Conservation (phyloP, 2,797 vertebrate genomes). For the Masticophis lateralis region DNA sequence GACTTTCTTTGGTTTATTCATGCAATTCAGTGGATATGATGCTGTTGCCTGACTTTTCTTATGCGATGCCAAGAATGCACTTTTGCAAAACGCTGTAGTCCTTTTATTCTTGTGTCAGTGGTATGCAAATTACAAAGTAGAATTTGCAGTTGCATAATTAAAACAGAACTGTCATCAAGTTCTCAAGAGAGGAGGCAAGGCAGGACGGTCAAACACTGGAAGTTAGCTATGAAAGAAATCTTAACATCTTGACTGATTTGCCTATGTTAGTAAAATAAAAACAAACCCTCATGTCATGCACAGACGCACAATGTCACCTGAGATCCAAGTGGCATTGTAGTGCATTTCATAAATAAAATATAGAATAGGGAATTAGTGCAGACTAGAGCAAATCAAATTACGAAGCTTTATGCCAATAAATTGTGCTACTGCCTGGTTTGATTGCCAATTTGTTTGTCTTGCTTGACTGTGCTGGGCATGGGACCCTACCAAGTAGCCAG, state of each 20-base stretch:
- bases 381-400: background rate
- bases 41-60: background rate
- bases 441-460: background rate
- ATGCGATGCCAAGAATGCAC: background rate
- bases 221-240: background rate
- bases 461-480: background rate
- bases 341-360: background rate
- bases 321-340: background rate
- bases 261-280: too few relatives aligned
- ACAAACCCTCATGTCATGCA: too few relatives aligned
- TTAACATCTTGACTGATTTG: background rate
- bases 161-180: conserved; percentile 7
- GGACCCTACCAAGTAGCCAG: background rate
- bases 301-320: background rate
- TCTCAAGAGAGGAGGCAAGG: background rate
- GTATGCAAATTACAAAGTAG: background rate
- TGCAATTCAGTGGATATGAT: background rate
- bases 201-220: background rate
- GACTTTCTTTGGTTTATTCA: background rate
- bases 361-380: background rate
- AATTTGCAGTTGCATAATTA: conserved; percentile 23
- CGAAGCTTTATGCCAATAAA: background rate
- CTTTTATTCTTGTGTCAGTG: conserved; percentile 41
- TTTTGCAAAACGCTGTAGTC: conserved; percentile 36
- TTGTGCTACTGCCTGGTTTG: background rate